phyloP scores from a whole-genome alignment of 2,113 vertebrate species.

The Pantherophis guttatus region DNA sequence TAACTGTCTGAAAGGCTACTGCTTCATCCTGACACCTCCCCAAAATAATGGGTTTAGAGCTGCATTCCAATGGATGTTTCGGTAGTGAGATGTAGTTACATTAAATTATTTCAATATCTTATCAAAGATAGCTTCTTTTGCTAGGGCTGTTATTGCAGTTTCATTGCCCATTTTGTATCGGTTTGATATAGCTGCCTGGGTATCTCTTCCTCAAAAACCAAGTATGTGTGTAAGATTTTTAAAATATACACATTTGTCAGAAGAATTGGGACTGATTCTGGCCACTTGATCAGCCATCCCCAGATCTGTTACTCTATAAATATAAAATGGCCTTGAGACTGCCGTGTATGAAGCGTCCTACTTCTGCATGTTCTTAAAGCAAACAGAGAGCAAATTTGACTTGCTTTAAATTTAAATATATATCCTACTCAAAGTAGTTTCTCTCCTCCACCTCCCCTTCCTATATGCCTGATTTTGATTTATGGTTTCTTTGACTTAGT shows the following conservation, averaged over 20 bases:
- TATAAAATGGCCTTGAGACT: neutral
- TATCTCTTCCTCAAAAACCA: neutral
- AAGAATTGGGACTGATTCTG: neutral
- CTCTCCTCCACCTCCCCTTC: neutral
- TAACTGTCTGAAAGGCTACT: neutral
- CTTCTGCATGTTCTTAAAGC: neutral
- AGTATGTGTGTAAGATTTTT: neutral
- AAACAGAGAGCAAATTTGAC: neutral
- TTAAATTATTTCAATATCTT: neutral
- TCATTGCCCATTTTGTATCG: neutral
- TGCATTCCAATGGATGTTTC: neutral
- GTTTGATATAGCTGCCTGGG: neutral
- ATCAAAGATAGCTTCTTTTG: neutral
- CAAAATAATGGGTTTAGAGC: neutral
- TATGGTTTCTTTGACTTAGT: neutral
- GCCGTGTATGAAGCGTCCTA: neutral
- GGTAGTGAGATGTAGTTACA: neutral
- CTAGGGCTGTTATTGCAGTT: neutral
- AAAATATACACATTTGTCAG: neutral
- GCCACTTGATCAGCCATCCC: neutral
- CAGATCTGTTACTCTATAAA: neutral
- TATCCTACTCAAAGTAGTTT: neutral
- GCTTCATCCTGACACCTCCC: neutral
- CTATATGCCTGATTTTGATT: neutral
- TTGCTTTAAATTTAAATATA: slow-evolving; percentile 5